phyloP scores from a whole-genome alignment of 2,797 vertebrate species.

The Danio tinwini region DNA sequence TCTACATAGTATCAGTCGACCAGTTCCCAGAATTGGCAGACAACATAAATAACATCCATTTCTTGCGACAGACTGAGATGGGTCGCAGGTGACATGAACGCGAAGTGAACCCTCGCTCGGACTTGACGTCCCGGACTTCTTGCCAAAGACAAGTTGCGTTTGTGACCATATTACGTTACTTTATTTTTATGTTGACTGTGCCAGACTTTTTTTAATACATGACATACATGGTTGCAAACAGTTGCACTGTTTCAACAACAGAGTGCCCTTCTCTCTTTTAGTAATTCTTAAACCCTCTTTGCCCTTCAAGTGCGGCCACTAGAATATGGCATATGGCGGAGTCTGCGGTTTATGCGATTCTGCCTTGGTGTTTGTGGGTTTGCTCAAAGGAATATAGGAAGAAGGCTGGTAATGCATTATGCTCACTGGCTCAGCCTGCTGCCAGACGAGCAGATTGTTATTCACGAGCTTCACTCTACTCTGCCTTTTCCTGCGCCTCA shows the following conservation, averaged over 20 bases:
- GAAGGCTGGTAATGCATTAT: conserved; percentile 74
- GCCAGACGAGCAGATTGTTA: conserved; percentile 79
- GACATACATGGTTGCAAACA: conserved; percentile 70
- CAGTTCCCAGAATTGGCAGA: conserved; percentile 98
- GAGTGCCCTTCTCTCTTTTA: conserved; percentile 75
- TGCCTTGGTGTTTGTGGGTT: conserved; percentile 73
- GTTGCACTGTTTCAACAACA: conserved; percentile 90
- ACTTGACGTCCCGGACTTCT: conserved; percentile 82
- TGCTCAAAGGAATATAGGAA: conserved; percentile 77
- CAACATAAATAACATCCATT: conserved; percentile 96
- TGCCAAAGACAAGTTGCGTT: conserved; percentile 99
- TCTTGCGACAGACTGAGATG: conserved; percentile 99
- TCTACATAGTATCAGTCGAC: conserved; percentile 94
- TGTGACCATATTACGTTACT: conserved; percentile 84
- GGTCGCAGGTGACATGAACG: conserved; percentile 98
- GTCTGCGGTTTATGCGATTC: conserved; percentile 82
- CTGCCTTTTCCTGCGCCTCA: conserved; percentile 79
- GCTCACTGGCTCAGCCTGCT: conserved; percentile 70
- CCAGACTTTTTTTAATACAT: conserved; percentile 75
- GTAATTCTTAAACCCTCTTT: conserved; percentile 85
- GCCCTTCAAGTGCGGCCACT: conserved; percentile 76
- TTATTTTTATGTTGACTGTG: conserved; percentile 60
- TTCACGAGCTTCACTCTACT: conserved; percentile 78
- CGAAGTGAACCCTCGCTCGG: conserved; percentile 44
- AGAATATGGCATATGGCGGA: conserved; percentile 75